phyloP scores from a whole-genome alignment of 2,797 vertebrate genomes.

The Ptychobarbus kaznakovi region DNA sequence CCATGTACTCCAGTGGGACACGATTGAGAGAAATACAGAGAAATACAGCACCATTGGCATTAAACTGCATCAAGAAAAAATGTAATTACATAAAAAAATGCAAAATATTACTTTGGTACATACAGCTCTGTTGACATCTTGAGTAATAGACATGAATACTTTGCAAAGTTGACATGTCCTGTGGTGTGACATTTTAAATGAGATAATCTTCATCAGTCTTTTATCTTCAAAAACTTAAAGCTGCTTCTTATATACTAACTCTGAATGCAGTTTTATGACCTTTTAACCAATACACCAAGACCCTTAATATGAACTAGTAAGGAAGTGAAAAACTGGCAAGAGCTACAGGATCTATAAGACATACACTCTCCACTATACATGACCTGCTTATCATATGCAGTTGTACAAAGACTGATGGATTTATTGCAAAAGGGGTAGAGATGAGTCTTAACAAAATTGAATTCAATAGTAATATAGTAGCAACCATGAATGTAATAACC shows the following conservation, averaged over 20 bases:
- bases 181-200: neutral
- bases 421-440: neutral
- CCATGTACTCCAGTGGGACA: conserved; percentile 52
- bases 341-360: neutral
- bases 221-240: neutral
- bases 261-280: neutral
- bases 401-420: neutral
- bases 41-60: neutral
- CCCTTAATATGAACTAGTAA: neutral
- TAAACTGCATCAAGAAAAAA: neutral
- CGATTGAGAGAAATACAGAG: neutral
- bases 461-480: neutral
- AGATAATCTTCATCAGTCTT: neutral
- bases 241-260: neutral
- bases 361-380: neutral
- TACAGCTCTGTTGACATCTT: neutral
- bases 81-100: no score
- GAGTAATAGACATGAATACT: neutral
- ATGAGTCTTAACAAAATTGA: neutral
- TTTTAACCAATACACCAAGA: neutral
- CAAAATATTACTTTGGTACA: neutral
- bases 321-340: neutral
- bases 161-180: neutral
- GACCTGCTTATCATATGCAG: no score
- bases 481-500: neutral